Evolutionary conservation across 2,888 invertebrate genomes (phyloP), one percentile per base, ranked within the genome.

Genomic region (Sceliomorpha sp.): DNA sequence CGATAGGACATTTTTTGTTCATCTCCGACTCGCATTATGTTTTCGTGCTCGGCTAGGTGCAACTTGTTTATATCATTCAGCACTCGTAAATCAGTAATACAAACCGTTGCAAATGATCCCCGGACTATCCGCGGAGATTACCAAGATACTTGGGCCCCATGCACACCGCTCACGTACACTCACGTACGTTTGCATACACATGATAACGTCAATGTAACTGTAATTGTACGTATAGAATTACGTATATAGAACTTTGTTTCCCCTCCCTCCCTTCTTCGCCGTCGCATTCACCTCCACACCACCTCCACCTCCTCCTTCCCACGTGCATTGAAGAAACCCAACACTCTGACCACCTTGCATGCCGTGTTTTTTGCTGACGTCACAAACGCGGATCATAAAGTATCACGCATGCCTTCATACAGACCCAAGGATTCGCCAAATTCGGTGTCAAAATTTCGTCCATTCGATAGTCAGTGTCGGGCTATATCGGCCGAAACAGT

Each of bases 31-130:
- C n/a, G n/a, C n/a, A n/a, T 68, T 37, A 62, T 59, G 45, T 63
- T 63, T 68, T 72, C 63, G 68, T 51, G 59, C 63, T 59, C 45
- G 60, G 53, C 44, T 58, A 66, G 67, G 59, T 60, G 64, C 66
- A 74, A 70, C 66, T 74, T 75, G 73, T 75, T 71, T 72, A 73
- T 77, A 73, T 74, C 69, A 74, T 70, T 59, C 70, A 66, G 71
- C 68, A 50, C 53, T 56, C 73, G 73, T 80, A 78, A 77, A 80
- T 79, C 78, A 78, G 80, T 78, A 79, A 80, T 74, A 67, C 69
- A 76, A 80, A 72, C 70, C 71, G 72, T 73, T 72, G 78, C 73
- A 77, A 79, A 79, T 78, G 78, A 80, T 80, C 76, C 75, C 70
- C 70, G 36, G 74, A 73, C 72, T 73, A 77, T 74, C 70, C 71